Evolutionary conservation across 2,113 vertebrate species (phyloP).

Genomic region (Numenius arquata): DNA sequence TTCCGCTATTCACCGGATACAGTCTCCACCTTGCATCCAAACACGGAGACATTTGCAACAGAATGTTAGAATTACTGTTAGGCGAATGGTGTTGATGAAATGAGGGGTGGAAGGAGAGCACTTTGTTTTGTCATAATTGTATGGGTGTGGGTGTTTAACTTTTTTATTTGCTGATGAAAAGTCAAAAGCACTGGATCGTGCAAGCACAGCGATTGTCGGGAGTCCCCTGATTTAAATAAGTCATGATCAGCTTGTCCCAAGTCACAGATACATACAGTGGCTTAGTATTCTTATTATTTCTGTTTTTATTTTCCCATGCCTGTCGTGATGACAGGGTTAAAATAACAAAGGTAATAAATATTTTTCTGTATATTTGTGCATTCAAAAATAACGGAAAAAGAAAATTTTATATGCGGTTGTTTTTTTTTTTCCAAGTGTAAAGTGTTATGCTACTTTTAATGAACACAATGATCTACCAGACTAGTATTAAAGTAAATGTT

Average conservation of each 20-base stretch:
- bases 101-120: background rate
- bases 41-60: background rate
- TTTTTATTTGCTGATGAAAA: background rate
- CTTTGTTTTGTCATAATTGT: background rate
- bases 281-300: background rate
- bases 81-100: background rate
- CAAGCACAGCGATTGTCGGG: background rate
- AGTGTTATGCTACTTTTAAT: background rate
- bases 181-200: background rate
- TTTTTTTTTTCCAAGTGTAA: background rate
- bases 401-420: background rate
- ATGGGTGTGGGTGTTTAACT: background rate
- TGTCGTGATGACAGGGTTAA: background rate
- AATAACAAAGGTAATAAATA: background rate
- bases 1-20: background rate
- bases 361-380: background rate
- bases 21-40: background rate
- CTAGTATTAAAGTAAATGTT: background rate
- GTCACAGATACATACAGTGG: rapidly evolving
- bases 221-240: background rate
- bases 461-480: background rate
- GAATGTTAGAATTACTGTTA: background rate
- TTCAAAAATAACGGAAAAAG: background rate
- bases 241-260: background rate
- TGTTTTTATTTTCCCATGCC: background rate